These are phyloP conservation scores for Papilio elwesi DNA, from an alignment of 2,888 invertebrate genomes.

Conservation along the genomic window DNA sequence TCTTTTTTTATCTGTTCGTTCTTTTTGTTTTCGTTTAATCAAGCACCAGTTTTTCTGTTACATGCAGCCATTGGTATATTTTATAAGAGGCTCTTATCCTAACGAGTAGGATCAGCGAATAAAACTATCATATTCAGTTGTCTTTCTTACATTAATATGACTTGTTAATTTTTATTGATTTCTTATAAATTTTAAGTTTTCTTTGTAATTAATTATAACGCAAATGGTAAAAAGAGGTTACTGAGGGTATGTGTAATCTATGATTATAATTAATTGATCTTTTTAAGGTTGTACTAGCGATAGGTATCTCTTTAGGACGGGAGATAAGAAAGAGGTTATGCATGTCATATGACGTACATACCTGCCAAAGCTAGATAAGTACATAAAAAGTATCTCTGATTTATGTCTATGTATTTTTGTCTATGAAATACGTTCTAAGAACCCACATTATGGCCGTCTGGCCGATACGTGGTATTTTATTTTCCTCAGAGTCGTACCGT, in stretches of 20 bases:
- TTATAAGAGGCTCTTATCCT: too few relatives aligned
- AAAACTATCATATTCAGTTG: too few relatives aligned
- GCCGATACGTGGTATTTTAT: constrained; percentile 18
- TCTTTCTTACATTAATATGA: not conserved
- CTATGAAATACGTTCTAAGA: constrained; percentile 14
- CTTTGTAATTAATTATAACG: constrained; percentile 1
- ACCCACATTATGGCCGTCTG: not conserved
- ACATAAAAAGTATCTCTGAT: constrained; percentile 7
- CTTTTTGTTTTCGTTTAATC: not conserved
- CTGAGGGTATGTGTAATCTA: not conserved
- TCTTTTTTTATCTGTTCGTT: constrained; percentile 8
- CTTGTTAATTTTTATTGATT: constrained; percentile 13
- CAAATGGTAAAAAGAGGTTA: constrained; percentile 3
- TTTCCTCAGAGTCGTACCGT: constrained; percentile 22
- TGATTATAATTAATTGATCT: constrained; percentile 11
- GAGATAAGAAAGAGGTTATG: constrained; percentile 6
- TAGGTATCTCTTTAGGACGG: constrained; percentile 27
- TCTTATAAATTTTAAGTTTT: constrained; percentile 13
- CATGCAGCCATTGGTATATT: not conserved
- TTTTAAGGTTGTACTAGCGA: constrained; percentile 22
- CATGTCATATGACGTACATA: constrained; percentile 7
- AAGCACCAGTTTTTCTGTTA: not conserved
- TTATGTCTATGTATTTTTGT: not conserved
- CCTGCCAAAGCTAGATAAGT: constrained; percentile 22
- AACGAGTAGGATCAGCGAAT: too few relatives aligned